Conservation (phyloP, 2,797 vertebrate species). For the Hypotaenidia philippensis region DNA sequence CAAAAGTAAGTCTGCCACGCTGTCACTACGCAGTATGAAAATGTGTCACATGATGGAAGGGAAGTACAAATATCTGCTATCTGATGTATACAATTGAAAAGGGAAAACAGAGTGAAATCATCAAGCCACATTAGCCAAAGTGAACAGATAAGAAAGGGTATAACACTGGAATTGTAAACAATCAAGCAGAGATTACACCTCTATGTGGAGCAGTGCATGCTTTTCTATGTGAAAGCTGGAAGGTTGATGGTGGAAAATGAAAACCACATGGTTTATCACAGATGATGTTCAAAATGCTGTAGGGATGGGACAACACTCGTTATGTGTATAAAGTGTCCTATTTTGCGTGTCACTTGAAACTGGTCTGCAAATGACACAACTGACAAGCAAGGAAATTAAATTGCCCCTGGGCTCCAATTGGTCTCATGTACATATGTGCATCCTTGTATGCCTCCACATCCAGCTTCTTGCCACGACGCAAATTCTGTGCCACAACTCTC, state of each 20-base stretch:
- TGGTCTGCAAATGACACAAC: background rate
- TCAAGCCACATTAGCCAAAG: constrained; percentile 60
- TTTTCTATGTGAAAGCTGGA: background rate
- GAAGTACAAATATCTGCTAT: constrained; percentile 51
- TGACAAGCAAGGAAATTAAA: background rate
- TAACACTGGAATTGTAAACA: constrained; percentile 34
- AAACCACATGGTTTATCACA: background rate
- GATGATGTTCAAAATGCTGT: background rate
- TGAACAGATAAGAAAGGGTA: constrained; percentile 49
- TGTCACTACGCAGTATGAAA: background rate
- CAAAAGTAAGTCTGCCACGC: background rate
- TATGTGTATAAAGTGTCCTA: background rate
- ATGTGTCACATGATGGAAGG: background rate
- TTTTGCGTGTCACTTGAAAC: background rate
- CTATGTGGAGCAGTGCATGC: background rate
- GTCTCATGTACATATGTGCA: background rate
- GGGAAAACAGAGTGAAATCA: constrained; percentile 58
- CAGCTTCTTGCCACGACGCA: background rate
- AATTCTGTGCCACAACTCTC: background rate
- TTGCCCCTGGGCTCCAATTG: background rate
- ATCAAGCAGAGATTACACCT: background rate
- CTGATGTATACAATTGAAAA: constrained; percentile 33
- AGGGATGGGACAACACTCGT: background rate
- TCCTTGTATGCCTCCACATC: background rate
- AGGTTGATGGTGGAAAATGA: background rate